Evolutionary conservation across 2,113 vertebrate species (phyloP), one percentile per base, ranked within the genome.

Genomic region (Phylloscopus whistleri): DNA sequence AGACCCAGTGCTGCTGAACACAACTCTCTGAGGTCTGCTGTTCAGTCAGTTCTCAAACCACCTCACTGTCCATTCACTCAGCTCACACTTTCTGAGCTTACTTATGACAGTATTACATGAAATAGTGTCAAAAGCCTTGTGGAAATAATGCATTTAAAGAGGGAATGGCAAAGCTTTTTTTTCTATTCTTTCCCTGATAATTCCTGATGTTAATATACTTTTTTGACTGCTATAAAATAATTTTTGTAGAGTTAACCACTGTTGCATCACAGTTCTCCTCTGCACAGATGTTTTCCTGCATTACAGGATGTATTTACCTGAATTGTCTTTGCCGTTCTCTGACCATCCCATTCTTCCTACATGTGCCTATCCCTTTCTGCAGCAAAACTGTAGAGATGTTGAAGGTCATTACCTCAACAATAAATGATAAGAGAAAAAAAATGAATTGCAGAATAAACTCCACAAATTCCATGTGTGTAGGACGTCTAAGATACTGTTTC

Each of bases 11-110:
- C 27, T 23, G 21, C 20, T 67, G 52, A 41, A 17, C 35, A 58
- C 4, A 6, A 6, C 8, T 1, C 53, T 33, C 33, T 13, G 27
- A 3, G 7, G 23, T 78, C 22, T 60, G 23, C 33, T 2, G 0
- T 3, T 77, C 39, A 37, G 7, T 1, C 63, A 52, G 5, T 16
- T 77, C 37, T 44, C 12, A 37, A 12, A 1, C 9, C 37, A 37
- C 4, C 46, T 60, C 27, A 52, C 18, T 1, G 0, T 28, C 24
- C 31, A 26, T 15, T 52, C 7, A 52, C 44, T 11, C 46, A 52
- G 46, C 3, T 44, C 33, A 28, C 16, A 16, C 23, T 39, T 60
- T 24, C 48, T 69, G 33, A 69, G 12, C 1, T 78, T 53, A 11
- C 23, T 23, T 69, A 6, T 39, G 23, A 53, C 6, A 37, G 2